phyloP scores from a whole-genome alignment of 2,113 vertebrate species.

The Myodes glareolus region DNA sequence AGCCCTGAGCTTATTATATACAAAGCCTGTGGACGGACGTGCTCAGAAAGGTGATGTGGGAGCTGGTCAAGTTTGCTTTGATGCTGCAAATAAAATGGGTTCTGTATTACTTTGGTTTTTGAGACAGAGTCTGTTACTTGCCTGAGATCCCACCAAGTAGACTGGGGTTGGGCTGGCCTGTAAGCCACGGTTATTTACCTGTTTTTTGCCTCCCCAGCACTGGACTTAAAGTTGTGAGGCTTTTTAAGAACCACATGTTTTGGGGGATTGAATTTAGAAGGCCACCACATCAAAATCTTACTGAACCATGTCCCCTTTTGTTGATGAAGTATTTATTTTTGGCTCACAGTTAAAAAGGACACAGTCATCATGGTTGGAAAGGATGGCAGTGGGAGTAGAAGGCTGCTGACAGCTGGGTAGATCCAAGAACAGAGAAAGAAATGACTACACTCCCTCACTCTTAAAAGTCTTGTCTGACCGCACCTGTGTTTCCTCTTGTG shows the following conservation, averaged over 20 bases:
- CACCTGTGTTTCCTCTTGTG: background rate
- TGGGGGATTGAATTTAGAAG: background rate
- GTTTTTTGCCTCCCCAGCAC: background rate
- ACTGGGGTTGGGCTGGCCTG: background rate
- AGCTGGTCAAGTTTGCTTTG: background rate
- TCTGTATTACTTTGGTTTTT: background rate
- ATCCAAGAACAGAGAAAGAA: background rate
- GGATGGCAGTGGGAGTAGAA: background rate
- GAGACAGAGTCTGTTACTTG: background rate
- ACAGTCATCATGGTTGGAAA: background rate
- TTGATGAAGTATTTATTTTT: background rate
- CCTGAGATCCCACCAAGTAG: too few species aligned
- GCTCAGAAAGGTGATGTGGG: background rate
- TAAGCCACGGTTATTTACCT: background rate
- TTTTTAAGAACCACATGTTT: background rate
- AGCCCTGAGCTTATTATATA: background rate
- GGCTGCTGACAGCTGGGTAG: too few species aligned
- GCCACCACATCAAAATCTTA: background rate
- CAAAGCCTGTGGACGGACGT: background rate
- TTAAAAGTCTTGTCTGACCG: background rate
- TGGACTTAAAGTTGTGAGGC: background rate
- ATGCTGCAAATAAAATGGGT: background rate
- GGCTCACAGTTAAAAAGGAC: background rate
- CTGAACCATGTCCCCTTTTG: background rate
- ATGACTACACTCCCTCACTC: background rate